Percentiles rank a stretch among this genome's conserved stretches.
phyloP scores from a whole-genome alignment of 2,888 invertebrate species.

The Incurvaria masculella region DNA sequence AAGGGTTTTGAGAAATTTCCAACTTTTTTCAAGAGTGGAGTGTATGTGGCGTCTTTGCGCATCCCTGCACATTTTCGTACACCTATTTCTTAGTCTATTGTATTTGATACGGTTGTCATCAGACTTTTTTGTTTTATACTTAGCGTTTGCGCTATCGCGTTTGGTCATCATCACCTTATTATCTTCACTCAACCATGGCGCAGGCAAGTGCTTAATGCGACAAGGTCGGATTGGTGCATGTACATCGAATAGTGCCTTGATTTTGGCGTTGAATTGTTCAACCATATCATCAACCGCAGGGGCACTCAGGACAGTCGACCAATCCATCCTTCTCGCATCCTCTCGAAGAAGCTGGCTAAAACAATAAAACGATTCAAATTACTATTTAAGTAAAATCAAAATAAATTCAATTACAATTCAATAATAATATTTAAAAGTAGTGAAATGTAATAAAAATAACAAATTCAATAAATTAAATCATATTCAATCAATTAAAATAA shows the following conservation, averaged over 20 bases:
- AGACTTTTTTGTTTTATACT: slow-evolving; percentile 3
- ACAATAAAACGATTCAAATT: too few species aligned
- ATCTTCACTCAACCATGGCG: slow-evolving; percentile 12
- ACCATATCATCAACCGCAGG: slow-evolving; percentile 9
- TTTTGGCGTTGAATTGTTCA: slow-evolving; percentile 5
- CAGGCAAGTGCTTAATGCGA: slow-evolving; percentile 7
- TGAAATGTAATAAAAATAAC: too few species aligned
- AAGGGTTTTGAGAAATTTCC: too few species aligned
- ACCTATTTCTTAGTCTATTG: background rate
- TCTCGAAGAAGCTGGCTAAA: slow-evolving; percentile 1
- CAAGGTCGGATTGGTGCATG: slow-evolving; percentile 11
- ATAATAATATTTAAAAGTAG: too few species aligned
- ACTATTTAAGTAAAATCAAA: too few species aligned
- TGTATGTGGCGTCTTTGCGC: background rate
- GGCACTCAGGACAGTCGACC: slow-evolving; percentile 3
- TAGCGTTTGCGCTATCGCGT: too few species aligned
- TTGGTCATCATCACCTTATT: slow-evolving; percentile 5
- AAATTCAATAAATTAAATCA: too few species aligned
- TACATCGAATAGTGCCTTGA: slow-evolving; percentile 9
- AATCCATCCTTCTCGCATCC: slow-evolving; percentile 8
- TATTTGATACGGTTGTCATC: background rate
- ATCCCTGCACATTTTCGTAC: background rate
- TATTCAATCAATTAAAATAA: too few species aligned
- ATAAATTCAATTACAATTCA: too few species aligned
- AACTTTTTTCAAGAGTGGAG: too few species aligned